A percentile compares a stretch with the other conserved stretches of the same genome.
phyloP scores from a whole-genome alignment of 2,797 vertebrate genomes.

The Liasis olivaceus region DNA sequence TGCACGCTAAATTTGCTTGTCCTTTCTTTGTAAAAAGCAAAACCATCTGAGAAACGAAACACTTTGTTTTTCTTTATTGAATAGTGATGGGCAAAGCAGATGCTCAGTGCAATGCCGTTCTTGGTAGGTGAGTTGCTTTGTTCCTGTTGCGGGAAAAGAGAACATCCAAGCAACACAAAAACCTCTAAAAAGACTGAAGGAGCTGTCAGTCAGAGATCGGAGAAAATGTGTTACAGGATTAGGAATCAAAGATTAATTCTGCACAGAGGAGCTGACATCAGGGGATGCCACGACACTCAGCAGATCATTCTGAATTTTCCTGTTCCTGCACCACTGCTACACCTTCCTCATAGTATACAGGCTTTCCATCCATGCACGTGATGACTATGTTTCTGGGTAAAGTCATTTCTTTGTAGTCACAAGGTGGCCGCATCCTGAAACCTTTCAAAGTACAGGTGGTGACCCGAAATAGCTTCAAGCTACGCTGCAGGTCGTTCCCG shows the following conservation, averaged over 20 bases:
- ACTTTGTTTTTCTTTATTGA: too few species aligned
- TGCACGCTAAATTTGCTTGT: too few species aligned
- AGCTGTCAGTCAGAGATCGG: not conserved
- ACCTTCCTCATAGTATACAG: not conserved
- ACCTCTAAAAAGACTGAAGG: not conserved
- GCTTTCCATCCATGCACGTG: not conserved
- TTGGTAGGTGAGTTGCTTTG: too few species aligned
- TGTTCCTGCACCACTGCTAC: not conserved
- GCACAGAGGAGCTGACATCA: not conserved
- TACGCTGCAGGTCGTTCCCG: not conserved
- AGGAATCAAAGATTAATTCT: not conserved
- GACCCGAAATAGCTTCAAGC: not conserved
- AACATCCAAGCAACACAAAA: too few species aligned
- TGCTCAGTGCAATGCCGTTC: too few species aligned
- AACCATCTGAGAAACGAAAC: too few species aligned
- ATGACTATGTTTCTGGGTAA: not conserved
- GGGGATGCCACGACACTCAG: not conserved
- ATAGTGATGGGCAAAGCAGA: too few species aligned
- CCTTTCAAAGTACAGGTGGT: conserved; percentile 1
- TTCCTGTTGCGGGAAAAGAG: too few species aligned
- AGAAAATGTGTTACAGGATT: not conserved
- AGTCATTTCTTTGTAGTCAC: not conserved
- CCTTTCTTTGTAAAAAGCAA: too few species aligned
- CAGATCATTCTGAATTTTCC: not conserved
- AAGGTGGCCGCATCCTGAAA: not conserved